These are phyloP conservation scores for Morone chrysops DNA, from an alignment of 2,113 vertebrate genomes.

Conservation along the genomic window DNA sequence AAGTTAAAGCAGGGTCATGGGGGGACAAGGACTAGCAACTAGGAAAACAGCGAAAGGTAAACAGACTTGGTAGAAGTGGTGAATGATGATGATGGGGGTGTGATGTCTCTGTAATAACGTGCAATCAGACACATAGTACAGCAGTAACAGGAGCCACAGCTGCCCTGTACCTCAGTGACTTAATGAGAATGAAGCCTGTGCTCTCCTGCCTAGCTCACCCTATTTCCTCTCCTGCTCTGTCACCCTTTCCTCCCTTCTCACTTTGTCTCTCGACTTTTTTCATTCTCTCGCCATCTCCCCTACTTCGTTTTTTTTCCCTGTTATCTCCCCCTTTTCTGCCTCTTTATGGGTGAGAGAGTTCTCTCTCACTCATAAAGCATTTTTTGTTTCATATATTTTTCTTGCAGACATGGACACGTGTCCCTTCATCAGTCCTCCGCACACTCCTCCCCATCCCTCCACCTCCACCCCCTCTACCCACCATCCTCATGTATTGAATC, in stretches of 20 bases:
- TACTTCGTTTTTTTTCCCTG: neutral
- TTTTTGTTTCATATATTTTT: conserved; percentile 1
- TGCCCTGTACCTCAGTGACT: conserved; percentile 30
- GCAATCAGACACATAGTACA: conserved; percentile 57
- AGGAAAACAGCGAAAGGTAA: conserved; percentile 36
- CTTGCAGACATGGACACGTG: conserved; percentile 1
- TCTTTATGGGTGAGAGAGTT: neutral
- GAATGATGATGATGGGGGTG: conserved; percentile 36
- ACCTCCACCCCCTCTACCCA: neutral
- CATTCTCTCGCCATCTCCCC: neutral
- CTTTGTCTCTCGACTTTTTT: conserved; percentile 6
- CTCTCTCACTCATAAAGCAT: neutral
- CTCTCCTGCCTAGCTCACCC: neutral
- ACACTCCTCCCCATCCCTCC: neutral
- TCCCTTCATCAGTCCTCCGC: conserved; percentile 8
- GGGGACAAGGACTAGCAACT: conserved; percentile 1
- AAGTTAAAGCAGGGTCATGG: conserved; percentile 23
- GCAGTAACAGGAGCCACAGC: conserved; percentile 56
- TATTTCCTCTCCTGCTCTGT: neutral
- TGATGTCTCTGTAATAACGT: conserved; percentile 39
- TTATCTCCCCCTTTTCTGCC: neutral
- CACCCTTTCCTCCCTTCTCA: neutral
- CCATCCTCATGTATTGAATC: conserved; percentile 58
- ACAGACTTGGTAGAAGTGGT: conserved; percentile 18
- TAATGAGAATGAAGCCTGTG: conserved; percentile 50